These are phyloP conservation scores for Megaceryle torquata DNA, from an alignment of 2,113 vertebrate genomes.

Conservation along the genomic window DNA sequence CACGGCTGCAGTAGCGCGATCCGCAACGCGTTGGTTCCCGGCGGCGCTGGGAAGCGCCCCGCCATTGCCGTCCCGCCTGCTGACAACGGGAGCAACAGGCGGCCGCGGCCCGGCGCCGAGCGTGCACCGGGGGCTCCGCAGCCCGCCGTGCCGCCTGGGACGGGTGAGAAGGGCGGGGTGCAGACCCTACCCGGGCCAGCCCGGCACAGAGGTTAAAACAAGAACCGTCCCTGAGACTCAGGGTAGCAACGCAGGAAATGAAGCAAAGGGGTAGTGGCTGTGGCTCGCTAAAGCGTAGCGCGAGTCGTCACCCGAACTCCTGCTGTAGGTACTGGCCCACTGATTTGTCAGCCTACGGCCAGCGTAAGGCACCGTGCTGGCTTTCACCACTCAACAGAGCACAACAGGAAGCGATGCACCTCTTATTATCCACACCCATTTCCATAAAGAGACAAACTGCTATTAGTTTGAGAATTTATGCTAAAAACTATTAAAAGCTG, in stretches of 20 bases:
- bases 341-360: accelerated
- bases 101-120: not conserved
- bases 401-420: accelerated
- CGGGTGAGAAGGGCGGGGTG: not conserved
- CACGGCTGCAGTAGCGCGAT: not conserved
- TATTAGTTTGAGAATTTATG: not conserved
- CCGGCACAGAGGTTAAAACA: accelerated
- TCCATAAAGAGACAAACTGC: not conserved
- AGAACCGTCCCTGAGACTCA: not conserved
- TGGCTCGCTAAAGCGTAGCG: too few relatives aligned
- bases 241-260: not conserved
- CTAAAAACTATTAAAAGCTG: not conserved
- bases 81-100: not conserved
- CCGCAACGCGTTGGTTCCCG: too few relatives aligned
- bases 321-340: accelerated
- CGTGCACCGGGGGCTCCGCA: not conserved
- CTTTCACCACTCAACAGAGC: accelerated
- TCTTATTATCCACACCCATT: accelerated
- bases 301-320: too few relatives aligned
- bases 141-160: not conserved
- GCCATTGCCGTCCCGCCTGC: not conserved
- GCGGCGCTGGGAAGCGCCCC: not conserved
- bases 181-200: too few relatives aligned
- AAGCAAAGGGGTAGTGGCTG: too few relatives aligned
- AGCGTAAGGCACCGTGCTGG: accelerated